Base-by-base conservation (phyloP, 2,797 vertebrate genomes). In the Tokudaia muenninki region DNA sequence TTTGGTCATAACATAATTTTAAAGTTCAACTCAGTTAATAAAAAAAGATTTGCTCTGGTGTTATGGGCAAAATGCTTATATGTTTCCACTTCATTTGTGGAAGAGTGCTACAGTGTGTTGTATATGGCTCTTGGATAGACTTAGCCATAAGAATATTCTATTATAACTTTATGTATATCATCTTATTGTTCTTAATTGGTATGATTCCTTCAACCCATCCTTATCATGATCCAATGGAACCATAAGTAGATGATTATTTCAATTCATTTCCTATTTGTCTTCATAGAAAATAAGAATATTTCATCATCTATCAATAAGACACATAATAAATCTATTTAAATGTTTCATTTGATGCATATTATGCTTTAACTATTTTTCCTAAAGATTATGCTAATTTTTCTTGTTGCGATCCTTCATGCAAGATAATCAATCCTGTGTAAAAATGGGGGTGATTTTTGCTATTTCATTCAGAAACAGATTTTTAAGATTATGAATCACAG, bases 1-100 rank as follows among this genome's bases (percentile, higher is more conserved):
- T 99, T 99, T 99, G 99, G 99, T 99, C 98, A 99, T 99, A 99
- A 99, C 98, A 99, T 99, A 99, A 99, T 99, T 99, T 99, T 99
- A 99, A 99, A 99, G 99, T 99, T 99, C 98, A 99, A 98, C 98
- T 99, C 98, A 98, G 99, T 99, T 99, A 99, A 99, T 99, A 99
- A 99, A 99, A 99, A 98, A 98, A 98, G 99, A 98, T 99, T 98
- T 99, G 97, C 98, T 83, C 97, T 95, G 87, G 97, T 98, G 95
- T 98, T 98, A 98, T 90, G 97, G 96, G 97, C 97, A 98, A 98
- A 98, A 98, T 97, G 96, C 98, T 98, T 84, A 97, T 87, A 98
- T 97, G 98, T 98, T 98, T 98, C 97, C 96, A 94, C 52, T 63
- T 98, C 97, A 97, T 97, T 96, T 98, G 92, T 96, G 83, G 87